Conservation (phyloP, 2,888 invertebrate species). For the Rhopalosiphum nymphaeae region DNA sequence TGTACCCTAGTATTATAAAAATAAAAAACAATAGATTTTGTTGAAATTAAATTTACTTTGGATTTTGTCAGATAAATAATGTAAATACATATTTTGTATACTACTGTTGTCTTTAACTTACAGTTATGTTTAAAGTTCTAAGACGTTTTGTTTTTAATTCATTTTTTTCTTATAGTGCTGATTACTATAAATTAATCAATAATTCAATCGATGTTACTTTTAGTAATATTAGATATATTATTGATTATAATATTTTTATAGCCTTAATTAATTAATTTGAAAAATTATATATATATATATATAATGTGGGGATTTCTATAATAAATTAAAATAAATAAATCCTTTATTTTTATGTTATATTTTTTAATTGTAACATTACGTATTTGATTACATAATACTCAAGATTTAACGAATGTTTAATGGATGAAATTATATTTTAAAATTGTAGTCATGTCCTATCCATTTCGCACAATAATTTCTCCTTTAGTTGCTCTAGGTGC, state of each 20-base stretch:
- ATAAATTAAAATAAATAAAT: neutral
- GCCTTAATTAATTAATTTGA: neutral
- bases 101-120: neutral
- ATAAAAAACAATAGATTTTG: neutral
- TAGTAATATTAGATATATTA: neutral
- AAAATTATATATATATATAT: neutral
- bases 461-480: conserved; percentile 48
- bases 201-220: neutral
- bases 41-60: neutral
- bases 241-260: neutral
- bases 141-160: neutral
- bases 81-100: neutral
- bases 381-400: neutral
- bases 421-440: conserved; percentile 20
- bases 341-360: neutral
- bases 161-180: neutral
- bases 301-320: neutral
- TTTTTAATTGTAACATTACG: neutral
- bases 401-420: neutral
- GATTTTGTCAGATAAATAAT: neutral
- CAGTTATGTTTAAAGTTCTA: neutral
- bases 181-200: neutral
- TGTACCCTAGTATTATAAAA: neutral
- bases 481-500: neutral
- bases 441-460: conserved; percentile 8